Evolutionary conservation across 2,113 vertebrate species (phyloP).

Genomic region (Cercopithecus mona): DNA sequence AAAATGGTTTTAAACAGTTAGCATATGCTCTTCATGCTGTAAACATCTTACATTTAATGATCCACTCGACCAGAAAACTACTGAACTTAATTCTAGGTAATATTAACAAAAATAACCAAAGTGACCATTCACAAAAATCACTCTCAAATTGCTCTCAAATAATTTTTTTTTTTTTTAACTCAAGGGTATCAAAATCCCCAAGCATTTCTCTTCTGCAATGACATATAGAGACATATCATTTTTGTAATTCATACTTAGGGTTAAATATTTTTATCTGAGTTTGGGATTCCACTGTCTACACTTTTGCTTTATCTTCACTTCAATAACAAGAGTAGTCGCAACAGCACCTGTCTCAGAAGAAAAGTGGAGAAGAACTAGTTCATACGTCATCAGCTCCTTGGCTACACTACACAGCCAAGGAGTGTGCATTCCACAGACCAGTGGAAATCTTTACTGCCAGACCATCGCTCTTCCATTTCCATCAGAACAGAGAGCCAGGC

Average conservation of each 20-base stretch:
- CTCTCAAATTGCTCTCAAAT: background rate
- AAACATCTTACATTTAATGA: conserved; percentile 25
- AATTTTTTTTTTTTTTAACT: background rate
- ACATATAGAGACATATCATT: background rate
- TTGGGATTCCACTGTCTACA: background rate
- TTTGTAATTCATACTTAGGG: background rate
- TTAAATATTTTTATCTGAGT: background rate
- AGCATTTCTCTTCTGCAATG: background rate
- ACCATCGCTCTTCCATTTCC: background rate
- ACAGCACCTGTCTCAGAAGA: background rate
- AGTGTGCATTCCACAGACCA: background rate
- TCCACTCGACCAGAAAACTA: background rate
- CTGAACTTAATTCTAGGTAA: background rate
- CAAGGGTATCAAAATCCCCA: background rate
- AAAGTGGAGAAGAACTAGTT: background rate
- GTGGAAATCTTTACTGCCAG: accelerated
- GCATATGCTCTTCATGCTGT: background rate
- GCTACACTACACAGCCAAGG: background rate
- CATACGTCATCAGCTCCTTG: background rate
- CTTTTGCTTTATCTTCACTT: background rate
- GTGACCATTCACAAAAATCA: background rate
- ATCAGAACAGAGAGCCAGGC: background rate
- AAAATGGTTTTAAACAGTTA: background rate
- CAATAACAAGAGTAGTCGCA: background rate
- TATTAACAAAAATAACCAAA: background rate